These are phyloP conservation scores for Nycticryphes semicollaris DNA, from an alignment of 2,113 vertebrate genomes.

Conservation along the genomic window DNA sequence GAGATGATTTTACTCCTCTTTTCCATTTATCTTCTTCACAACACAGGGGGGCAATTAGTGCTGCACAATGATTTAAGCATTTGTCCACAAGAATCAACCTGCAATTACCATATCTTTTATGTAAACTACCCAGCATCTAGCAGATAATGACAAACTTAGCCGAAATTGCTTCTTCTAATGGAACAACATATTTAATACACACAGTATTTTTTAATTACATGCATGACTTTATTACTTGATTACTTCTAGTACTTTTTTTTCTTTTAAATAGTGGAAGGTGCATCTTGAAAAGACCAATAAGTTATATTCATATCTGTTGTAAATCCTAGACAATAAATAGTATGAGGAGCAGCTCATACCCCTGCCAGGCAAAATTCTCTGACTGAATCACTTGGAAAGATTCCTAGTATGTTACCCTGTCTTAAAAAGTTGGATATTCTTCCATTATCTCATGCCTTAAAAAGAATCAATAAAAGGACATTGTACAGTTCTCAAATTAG, in stretches of 20 bases:
- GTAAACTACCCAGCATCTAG: not conserved
- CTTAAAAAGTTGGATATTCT: not conserved
- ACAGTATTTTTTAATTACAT: not conserved
- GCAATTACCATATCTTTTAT: not conserved
- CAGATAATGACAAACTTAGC: not conserved
- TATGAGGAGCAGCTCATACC: not conserved
- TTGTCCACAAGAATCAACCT: not conserved
- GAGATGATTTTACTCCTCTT: not conserved
- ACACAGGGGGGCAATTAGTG: not conserved
- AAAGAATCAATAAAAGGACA: not conserved
- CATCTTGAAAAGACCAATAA: not conserved
- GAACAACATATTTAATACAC: not conserved
- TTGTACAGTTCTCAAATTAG: not conserved
- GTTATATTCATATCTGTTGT: not conserved
- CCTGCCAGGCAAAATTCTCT: not conserved
- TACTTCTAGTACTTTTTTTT: not conserved
- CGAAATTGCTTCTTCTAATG: not conserved
- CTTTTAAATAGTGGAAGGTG: not conserved
- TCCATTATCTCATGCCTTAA: not conserved
- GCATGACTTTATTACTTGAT: not conserved
- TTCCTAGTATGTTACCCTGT: not conserved
- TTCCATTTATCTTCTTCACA: not conserved
- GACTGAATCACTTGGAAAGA: not conserved
- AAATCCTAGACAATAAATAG: not conserved
- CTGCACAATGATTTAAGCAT: not conserved